Percentiles rank a stretch among this genome's conserved stretches.
Evolutionary conservation across 2,888 invertebrate species (phyloP).

Genomic region (Orthosia gracilis): DNA sequence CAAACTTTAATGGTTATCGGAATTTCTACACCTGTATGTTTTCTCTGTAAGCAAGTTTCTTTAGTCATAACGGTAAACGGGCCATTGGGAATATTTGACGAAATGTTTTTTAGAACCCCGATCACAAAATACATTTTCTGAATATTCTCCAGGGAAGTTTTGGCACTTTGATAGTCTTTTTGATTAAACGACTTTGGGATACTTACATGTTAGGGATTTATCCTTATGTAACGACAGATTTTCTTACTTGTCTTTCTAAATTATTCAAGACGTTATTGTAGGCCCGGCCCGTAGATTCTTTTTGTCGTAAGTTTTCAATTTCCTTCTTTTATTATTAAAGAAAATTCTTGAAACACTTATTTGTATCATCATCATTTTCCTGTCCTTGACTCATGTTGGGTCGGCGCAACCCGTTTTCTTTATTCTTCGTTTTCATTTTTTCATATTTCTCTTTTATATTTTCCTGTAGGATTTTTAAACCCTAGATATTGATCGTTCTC

Average conservation of each 20-base stretch:
- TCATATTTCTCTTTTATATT: no score
- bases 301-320: neutral
- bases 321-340: neutral
- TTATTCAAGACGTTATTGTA: slow-evolving; percentile 18
- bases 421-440: no score
- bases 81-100: slow-evolving; percentile 45
- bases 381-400: no score
- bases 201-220: neutral
- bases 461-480: no score
- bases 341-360: neutral
- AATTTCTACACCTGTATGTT: slow-evolving; percentile 27
- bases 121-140: slow-evolving; percentile 23
- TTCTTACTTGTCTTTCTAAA: slow-evolving; percentile 1
- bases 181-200: slow-evolving; percentile 5
- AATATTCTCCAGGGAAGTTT: slow-evolving; percentile 32
- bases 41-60: slow-evolving; percentile 12
- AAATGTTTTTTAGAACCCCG: slow-evolving; percentile 5
- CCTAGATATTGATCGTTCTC: neutral
- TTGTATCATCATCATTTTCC: no score
- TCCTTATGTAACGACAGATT: neutral
- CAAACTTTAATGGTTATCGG: slow-evolving; percentile 36
- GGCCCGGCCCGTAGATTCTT: neutral
- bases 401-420: no score
- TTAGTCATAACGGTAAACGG: slow-evolving; percentile 30
- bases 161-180: slow-evolving; percentile 21